These are phyloP conservation scores for Tenualosa thibaudeaui DNA, from an alignment of 2,797 vertebrate species.

Conservation along the genomic window DNA sequence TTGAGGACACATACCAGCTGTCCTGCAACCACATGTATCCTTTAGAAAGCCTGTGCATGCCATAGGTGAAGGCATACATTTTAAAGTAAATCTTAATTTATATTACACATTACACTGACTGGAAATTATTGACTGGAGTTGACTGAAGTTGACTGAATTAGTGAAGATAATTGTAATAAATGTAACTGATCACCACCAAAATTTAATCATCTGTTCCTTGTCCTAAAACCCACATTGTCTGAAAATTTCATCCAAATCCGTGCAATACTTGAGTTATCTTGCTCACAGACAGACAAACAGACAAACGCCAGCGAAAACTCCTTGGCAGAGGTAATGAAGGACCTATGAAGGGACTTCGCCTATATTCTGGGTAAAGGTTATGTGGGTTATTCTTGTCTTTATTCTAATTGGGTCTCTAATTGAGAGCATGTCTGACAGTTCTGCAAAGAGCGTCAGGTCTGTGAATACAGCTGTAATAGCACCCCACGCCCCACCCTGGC, in stretches of 20 bases:
- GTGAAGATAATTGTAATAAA: no score
- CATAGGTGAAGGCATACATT: not conserved
- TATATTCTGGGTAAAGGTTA: not conserved
- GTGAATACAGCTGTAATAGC: not conserved
- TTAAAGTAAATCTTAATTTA: not conserved
- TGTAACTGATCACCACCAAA: not conserved
- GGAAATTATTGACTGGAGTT: no score
- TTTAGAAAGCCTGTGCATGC: slow-evolving; percentile 29
- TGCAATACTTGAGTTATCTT: no score
- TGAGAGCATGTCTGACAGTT: not conserved
- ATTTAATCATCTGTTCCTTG: no score
- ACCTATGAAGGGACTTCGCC: not conserved
- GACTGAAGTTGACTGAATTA: no score
- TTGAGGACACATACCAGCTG: slow-evolving; percentile 81
- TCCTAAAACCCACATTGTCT: no score
- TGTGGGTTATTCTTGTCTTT: not conserved
- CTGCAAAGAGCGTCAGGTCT: not conserved
- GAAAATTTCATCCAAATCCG: no score
- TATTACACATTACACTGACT: no score
- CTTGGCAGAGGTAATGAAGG: not conserved
- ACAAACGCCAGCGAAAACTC: no score
- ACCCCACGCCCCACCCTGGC: no score
- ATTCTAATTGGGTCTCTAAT: not conserved
- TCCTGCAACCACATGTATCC: slow-evolving; percentile 78
- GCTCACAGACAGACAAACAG: no score